Base-by-base conservation (phyloP, 1,140 invertebrate genomes). In the Pseudoatta argentina region DNA sequence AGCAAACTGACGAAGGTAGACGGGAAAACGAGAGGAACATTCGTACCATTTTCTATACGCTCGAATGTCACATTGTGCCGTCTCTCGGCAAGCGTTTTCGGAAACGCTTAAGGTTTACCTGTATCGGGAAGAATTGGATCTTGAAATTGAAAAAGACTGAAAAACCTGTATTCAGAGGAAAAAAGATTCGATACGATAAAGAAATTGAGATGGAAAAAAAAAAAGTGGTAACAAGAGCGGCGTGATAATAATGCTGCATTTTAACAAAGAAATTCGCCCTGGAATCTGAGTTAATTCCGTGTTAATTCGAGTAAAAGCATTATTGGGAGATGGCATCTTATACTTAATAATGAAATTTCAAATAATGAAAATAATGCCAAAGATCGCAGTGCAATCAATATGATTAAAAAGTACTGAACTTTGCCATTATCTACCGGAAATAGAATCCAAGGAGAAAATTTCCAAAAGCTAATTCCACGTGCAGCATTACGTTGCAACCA, bases 111-210 rank as follows among this genome's bases (percentile, higher is more conserved):
- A 53, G 71, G 21, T 73, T 73, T 82, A 75, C 79, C 39, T 30
- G 79, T 83, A 69, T 83, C 69, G 57, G 55, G 44, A 73, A 75
- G 69, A 83, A 83, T 94, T 93, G 93, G 93, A 93, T 94, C 92
- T 86, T 87, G 92, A 94, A 93, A 93, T 94, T 94, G 93, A 89
- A 91, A 87, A 91, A 87, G 92, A 93, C 91, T 93, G 92, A 93
- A 94, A 93, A 93, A 91, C 91, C 92, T 93, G 91, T 89, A 91
- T 89, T 90, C 21, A 89, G 91, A 85, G 18, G 61, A 85, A 77
- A 69, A 72, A 76, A 86, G 86, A 91, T 86, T 88, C 67, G 72
- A 14, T 3, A 27, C 53, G 18, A 82, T 83, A 24, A 83, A 83
- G 24, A 7, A 6, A 75, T 83, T 30, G 39, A 48, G 30, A 73